Evolutionary conservation across 1,140 invertebrate species (phyloP), one percentile per base, ranked within the genome.

Genomic region (Cydia amplana): DNA sequence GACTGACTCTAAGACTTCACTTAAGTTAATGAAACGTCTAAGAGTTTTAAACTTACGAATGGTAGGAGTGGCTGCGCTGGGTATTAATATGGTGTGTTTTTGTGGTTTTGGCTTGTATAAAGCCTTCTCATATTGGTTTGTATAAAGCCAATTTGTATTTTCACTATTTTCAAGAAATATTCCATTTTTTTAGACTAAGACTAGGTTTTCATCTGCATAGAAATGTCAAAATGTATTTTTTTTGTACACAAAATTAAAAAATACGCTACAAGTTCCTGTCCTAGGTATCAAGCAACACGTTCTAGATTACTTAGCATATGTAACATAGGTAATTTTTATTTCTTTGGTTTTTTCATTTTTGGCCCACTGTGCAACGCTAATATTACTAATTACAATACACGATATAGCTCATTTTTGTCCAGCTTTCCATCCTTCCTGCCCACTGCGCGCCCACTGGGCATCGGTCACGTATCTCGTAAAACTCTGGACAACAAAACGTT

Each of bases 401-500:
- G 4, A 49, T 49, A 4, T 49, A 7, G 6, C 63, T 25, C 3
- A 72, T 72, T 72, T 72, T 72, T 72, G 32, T 36, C 64, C 64
- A n/a, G n/a, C 16, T 18, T 55, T 55, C 0, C 12, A 46, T 46
- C 3, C 23, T 25, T 16, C 65, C 32, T 40, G 65, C 32, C 65
- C 65, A 70, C 65, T 40, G 65, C 43, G 20, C 65, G 65, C 65
- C 65, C 65, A 70, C 65, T 70, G 65, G 65, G 16, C 65, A 67
- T 23, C 65, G 32, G 80, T 84, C 86, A 86, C 86, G 86, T 89
- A 82, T 36, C 49, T 81, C 84, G 82, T 89, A 87, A 89, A 87
- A 80, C 78, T 82, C 55, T 63, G 64, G 75, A 79, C 79, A 83
- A 83, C 84, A 86, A 88, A 87, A 82, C 80, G 78, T 84, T 60